Evolutionary conservation across 2,113 vertebrate species (phyloP).

Genomic region (Machaerirhynchus nigripectus): DNA sequence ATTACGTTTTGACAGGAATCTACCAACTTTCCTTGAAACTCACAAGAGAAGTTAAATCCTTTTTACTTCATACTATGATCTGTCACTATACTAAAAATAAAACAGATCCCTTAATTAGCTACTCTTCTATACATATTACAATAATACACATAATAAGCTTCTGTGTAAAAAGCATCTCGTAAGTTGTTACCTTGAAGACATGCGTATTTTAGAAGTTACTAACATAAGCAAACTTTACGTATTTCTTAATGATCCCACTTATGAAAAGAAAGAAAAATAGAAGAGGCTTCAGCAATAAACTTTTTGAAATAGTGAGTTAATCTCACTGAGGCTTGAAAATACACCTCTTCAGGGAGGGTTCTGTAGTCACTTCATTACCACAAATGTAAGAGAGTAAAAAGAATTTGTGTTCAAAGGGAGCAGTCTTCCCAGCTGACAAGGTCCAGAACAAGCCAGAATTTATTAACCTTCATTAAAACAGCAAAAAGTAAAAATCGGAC

Average conservation of each 20-base stretch:
- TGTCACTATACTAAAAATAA: not conserved
- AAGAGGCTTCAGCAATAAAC: not conserved
- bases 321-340: not conserved
- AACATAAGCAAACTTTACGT: not conserved
- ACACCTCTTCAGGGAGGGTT: not conserved
- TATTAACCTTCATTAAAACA: not conserved
- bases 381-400: not conserved
- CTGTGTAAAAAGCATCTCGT: not conserved
- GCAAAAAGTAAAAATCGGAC: rapidly evolving
- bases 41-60: not conserved
- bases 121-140: not conserved
- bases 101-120: not conserved
- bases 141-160: not conserved
- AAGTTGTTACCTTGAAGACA: not conserved
- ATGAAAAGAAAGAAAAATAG: not conserved
- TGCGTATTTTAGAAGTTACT: not conserved
- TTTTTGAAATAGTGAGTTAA: not conserved
- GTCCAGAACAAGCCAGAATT: not conserved
- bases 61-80: not conserved
- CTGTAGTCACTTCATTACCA: not conserved
- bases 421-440: not conserved
- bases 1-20: not conserved
- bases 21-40: not conserved
- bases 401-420: not conserved
- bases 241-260: not conserved